Evolutionary conservation across 2,797 vertebrate species (phyloP).

Genomic region (Halcyon smyrnensis): DNA sequence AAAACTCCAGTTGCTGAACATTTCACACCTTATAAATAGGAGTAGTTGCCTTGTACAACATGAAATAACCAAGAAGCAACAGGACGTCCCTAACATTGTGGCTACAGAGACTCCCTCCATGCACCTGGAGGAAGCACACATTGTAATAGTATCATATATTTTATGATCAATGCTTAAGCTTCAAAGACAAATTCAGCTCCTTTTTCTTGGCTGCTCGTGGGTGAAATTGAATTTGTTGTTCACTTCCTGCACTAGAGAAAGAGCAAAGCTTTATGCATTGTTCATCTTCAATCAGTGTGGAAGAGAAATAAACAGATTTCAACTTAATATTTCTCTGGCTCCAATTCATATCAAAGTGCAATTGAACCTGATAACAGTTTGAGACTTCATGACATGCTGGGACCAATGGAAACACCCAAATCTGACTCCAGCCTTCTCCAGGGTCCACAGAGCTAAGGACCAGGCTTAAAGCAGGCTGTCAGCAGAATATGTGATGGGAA

Average conservation of each 20-base stretch:
- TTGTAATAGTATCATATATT: background rate
- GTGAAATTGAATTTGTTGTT: constrained; percentile 41
- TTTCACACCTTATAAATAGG: background rate
- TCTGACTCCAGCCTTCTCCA: background rate
- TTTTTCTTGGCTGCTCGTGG: background rate
- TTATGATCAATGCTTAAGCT: constrained; percentile 2
- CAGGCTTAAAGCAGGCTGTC: background rate
- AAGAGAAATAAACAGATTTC: background rate
- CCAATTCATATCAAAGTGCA: background rate
- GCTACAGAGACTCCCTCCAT: background rate
- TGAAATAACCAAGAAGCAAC: background rate
- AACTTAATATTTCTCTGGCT: background rate
- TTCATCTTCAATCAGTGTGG: background rate
- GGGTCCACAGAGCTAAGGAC: background rate
- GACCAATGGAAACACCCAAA: background rate
- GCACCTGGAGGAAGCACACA: background rate
- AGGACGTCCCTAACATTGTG: background rate
- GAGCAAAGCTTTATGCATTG: background rate
- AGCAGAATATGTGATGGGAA: background rate
- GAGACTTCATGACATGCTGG: background rate
- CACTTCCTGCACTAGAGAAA: background rate
- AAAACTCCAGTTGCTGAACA: constrained; percentile 18
- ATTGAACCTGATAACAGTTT: background rate
- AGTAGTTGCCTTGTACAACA: background rate
- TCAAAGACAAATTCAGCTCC: constrained; percentile 8